Evolutionary conservation across 2,797 vertebrate genomes (phyloP).

Genomic region (Poeciliopsis infans): DNA sequence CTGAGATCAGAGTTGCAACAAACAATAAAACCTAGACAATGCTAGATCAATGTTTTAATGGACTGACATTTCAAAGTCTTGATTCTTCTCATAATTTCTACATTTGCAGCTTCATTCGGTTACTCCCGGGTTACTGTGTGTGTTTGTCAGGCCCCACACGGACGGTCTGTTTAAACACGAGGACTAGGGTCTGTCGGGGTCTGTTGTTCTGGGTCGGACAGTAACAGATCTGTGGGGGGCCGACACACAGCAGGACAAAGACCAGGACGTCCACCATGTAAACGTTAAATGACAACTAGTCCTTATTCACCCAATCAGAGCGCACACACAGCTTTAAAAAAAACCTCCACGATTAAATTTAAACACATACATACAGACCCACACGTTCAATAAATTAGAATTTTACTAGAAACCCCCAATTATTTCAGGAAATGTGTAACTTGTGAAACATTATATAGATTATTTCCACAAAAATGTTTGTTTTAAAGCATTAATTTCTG

Average conservation of each 20-base stretch:
- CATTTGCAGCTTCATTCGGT: background rate
- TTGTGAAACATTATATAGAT: no score
- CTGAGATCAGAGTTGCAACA: background rate
- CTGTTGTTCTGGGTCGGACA: conserved; percentile 36
- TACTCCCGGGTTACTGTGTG: background rate
- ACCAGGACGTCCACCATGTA: conserved; percentile 35
- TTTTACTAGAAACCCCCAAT: no score
- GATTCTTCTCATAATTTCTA: background rate
- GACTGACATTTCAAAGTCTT: background rate
- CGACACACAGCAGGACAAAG: conserved; percentile 26
- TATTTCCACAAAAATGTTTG: no score
- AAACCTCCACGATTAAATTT: background rate
- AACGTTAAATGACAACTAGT: conserved; percentile 51
- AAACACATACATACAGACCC: background rate
- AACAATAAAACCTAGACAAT: background rate
- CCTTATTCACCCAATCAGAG: conserved; percentile 15
- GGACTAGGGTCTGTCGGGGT: conserved; percentile 26
- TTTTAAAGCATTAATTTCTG: no score
- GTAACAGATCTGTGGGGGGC: conserved; percentile 55
- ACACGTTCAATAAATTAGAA: no score
- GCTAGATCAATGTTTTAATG: background rate
- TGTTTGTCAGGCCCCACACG: conserved; percentile 20
- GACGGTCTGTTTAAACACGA: conserved; percentile 38
- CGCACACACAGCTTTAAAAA: conserved; percentile 21
- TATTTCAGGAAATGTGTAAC: no score